Evolutionary conservation across 2,888 invertebrate species (phyloP), one percentile per base, ranked within the genome.

Genomic region (Hyposoter dolosus): DNA sequence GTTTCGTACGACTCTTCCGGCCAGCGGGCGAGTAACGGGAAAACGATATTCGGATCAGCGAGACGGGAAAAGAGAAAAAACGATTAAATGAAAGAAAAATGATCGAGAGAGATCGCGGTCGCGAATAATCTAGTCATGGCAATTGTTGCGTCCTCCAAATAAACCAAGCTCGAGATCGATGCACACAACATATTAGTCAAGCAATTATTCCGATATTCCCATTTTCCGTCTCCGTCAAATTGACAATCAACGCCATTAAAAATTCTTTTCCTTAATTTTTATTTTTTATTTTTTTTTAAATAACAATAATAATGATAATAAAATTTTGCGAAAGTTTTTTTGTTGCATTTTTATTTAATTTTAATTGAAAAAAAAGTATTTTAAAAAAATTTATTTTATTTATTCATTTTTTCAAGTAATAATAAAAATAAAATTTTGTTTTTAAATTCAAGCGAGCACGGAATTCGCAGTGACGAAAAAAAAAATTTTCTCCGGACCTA

Each of bases 31-130:
- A 47, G 35, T 68, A 72, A 78, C 72, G 83, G 72, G 65, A 74
- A 85, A 85, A 85, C 68, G 60, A 76, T 85, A 83, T 72, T 60
- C 66, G 50, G 66, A 10, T 19, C 19, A 10, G 28, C 19, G 72
- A n/a, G 17, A 68, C 56, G 56, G 50, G 50, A 66, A 35, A 78
- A 45, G 10, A 72, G 53, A 74, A 77, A 77, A 85, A 78, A 69
- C 12, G 23, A 43, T 10, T 5, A 69, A 69, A 15, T 9, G 10
- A 35, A n/a, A 40, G 32, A 0, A 56, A 28, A 56, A 28, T 56
- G 60, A 4, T 28, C 23, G 60, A 15, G 60, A 28, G 60, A 60
- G 60, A 28, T 60, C 28, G 60, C 12, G 23, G 23, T 56, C 56
- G 12, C 56, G 4, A 56, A 56, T 56, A 56, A 56, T 56, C 56